Evolutionary conservation across 2,888 invertebrate genomes (phyloP).

Genomic region (Apotomis capreana): DNA sequence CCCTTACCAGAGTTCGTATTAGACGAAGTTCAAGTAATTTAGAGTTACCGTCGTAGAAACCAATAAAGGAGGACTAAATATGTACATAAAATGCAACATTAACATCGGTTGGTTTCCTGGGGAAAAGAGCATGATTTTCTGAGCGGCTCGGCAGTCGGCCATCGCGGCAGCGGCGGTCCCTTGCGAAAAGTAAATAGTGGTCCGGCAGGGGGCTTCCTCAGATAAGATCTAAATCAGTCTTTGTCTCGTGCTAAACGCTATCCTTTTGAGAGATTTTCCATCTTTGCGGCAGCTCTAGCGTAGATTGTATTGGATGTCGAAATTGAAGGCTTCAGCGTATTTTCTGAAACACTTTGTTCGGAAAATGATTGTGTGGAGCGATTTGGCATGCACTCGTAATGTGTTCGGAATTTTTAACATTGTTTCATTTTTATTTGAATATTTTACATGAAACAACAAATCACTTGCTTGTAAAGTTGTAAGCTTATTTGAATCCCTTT

Average conservation of each 20-base stretch:
- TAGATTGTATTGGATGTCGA: conserved; percentile 70
- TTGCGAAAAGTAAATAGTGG: conserved; percentile 78
- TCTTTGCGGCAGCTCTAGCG: conserved; percentile 68
- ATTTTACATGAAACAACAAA: neutral
- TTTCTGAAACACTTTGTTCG: conserved; percentile 51
- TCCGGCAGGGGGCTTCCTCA: conserved; percentile 68
- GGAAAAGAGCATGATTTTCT: conserved; percentile 55
- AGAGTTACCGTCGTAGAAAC: no score
- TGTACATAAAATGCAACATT: conserved; percentile 24
- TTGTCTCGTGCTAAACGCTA: conserved; percentile 79
- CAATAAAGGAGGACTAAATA: no score
- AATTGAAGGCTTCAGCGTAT: conserved; percentile 63
- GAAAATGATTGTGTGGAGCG: conserved; percentile 36
- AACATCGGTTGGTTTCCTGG: conserved; percentile 43
- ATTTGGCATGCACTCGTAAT: conserved; percentile 33
- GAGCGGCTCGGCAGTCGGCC: conserved; percentile 37
- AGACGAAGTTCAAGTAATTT: no score
- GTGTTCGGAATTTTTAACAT: conserved; percentile 19
- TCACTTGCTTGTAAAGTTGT: no score
- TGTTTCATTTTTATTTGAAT: neutral
- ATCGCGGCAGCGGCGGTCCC: conserved; percentile 67
- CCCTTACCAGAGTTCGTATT: no score
- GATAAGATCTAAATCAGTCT: conserved; percentile 77
- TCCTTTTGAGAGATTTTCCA: conserved; percentile 80
- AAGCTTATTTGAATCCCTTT: no score